Conservation (phyloP, 1,140 invertebrate genomes). For the Ditylenchus dipsaci region DNA sequence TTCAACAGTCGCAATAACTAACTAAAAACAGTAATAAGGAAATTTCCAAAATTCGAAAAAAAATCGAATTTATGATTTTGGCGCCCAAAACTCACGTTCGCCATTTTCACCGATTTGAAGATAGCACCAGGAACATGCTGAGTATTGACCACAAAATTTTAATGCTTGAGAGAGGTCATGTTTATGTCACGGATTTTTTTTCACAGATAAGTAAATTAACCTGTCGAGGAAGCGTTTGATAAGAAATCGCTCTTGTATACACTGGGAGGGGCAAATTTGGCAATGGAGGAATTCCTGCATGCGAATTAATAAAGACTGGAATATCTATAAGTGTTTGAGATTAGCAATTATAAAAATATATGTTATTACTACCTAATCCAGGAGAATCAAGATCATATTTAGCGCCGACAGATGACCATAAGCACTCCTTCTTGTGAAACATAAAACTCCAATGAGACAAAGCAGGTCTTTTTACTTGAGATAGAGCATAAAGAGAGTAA, state of each 20-base stretch:
- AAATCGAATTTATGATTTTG: no score
- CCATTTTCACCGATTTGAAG: no score
- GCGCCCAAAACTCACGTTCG: no score
- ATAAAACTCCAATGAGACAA: slow-evolving; percentile 17
- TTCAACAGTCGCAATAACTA: no score
- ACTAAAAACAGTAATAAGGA: no score
- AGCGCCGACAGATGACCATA: slow-evolving; percentile 12
- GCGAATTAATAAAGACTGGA: not conserved
- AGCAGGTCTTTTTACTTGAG: slow-evolving; percentile 6
- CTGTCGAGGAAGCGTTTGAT: not conserved
- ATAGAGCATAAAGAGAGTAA: slow-evolving; percentile 8
- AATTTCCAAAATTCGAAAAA: no score
- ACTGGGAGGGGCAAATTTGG: not conserved
- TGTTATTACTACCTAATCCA: no score
- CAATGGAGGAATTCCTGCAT: not conserved
- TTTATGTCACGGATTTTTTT: not conserved
- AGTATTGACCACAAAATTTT: no score
- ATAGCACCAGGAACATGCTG: no score
- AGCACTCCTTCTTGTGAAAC: slow-evolving; percentile 8
- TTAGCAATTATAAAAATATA: no score
- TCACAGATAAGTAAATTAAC: not conserved
- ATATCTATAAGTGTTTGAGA: not conserved
- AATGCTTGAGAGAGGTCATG: no score
- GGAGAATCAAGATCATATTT: slow-evolving; percentile 11
- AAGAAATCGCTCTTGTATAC: not conserved